phyloP scores from a whole-genome alignment of 2,797 vertebrate genomes.

The Yasuhikotakia modesta region DNA sequence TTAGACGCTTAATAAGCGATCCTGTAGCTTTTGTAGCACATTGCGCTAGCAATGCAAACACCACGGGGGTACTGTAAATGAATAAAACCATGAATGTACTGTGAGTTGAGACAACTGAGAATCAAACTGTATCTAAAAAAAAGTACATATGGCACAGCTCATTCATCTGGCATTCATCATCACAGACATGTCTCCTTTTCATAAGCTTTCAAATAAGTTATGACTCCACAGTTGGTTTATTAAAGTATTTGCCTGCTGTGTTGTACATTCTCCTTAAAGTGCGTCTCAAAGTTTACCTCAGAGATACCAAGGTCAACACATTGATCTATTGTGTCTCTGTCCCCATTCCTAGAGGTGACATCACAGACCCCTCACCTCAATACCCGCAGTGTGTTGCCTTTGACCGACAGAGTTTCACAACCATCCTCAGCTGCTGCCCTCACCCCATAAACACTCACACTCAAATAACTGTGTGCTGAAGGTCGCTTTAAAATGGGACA shows the following conservation, averaged over 20 bases:
- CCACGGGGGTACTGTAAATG: too few relatives aligned
- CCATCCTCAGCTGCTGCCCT: slow-evolving; percentile 44
- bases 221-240: not conserved
- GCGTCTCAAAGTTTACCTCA: not conserved
- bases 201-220: not conserved
- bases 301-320: not conserved
- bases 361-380: slow-evolving; percentile 42
- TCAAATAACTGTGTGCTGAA: slow-evolving; percentile 15
- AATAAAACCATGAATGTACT: too few relatives aligned
- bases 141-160: slow-evolving; percentile 19
- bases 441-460: slow-evolving; percentile 38
- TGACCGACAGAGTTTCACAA: slow-evolving; percentile 32
- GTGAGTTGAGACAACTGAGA: too few relatives aligned
- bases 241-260: not conserved
- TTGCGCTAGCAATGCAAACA: too few relatives aligned
- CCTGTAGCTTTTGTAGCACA: too few relatives aligned
- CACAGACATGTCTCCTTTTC: slow-evolving; percentile 19
- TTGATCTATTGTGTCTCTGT: not conserved
- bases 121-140: too few relatives aligned
- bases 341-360: slow-evolving; percentile 27
- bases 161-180: slow-evolving; percentile 50
- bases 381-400: not conserved
- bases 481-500: slow-evolving; percentile 5
- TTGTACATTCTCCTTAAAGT: not conserved
- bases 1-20: too few relatives aligned